Percentiles rank a stretch among this genome's conserved stretches.
These are phyloP conservation scores for Periophthalmus magnuspinnatus DNA, from an alignment of 2,797 vertebrate species.

Conservation along the genomic window DNA sequence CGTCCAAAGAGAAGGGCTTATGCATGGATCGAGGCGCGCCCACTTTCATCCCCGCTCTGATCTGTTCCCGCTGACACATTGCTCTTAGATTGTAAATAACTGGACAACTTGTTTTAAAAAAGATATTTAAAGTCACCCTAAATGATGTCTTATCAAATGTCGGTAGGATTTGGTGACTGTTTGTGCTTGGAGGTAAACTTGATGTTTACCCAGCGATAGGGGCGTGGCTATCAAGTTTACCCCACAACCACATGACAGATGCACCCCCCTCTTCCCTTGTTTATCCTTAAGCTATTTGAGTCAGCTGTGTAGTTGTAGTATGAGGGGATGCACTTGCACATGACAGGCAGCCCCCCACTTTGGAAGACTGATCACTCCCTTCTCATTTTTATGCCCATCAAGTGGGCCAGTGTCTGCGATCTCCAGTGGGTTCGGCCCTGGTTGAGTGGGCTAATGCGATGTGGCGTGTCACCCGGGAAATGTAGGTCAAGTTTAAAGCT, in stretches of 20 bases:
- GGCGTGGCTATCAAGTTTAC: constrained; percentile 63
- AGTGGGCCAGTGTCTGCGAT: constrained; percentile 75
- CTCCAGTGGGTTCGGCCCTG: constrained; percentile 78
- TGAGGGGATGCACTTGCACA: constrained; percentile 28
- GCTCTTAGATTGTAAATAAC: not conserved
- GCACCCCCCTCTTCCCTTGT: constrained; percentile 4
- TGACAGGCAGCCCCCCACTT: constrained; percentile 51
- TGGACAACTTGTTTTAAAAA: not conserved
- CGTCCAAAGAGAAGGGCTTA: constrained; percentile 57
- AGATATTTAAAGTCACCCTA: constrained; percentile 36
- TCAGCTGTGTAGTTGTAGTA: constrained; percentile 59
- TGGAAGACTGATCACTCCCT: constrained; percentile 61
- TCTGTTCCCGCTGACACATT: constrained; percentile 22
- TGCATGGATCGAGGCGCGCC: constrained; percentile 54
- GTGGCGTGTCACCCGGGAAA: constrained; percentile 83
- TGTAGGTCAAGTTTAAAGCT: constrained; percentile 90
- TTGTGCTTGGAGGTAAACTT: constrained; percentile 41
- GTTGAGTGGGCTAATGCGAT: constrained; percentile 81
- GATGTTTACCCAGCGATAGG: constrained; percentile 51
- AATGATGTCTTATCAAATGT: constrained; percentile 37
- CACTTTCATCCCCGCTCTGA: constrained; percentile 57
- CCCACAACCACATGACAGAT: constrained; percentile 46
- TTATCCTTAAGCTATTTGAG: constrained; percentile 55
- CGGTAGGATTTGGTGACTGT: not conserved
- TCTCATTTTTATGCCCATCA: constrained; percentile 48